phyloP scores from a whole-genome alignment of 1,140 invertebrate species.

The Drosophila sp. region DNA sequence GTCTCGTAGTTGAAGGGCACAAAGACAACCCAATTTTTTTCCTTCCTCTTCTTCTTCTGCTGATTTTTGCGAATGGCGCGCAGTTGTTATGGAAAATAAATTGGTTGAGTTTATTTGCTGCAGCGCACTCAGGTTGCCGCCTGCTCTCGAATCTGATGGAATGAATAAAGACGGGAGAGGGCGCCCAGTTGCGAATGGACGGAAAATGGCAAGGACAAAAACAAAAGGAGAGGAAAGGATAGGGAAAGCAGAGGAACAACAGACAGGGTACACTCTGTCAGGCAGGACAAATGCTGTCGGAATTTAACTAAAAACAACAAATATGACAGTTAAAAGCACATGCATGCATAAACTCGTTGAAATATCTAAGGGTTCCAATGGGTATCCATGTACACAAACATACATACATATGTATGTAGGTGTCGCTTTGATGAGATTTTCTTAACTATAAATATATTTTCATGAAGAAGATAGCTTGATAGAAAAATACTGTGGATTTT shows the following conservation, averaged over 20 bases:
- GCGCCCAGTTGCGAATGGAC: too few relatives aligned
- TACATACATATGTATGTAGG: neutral
- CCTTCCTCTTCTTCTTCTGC: neutral
- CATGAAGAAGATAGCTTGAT: too few relatives aligned
- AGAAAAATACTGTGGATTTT: too few relatives aligned
- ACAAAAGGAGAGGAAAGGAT: neutral
- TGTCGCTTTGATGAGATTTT: neutral
- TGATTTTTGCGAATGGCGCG: constrained; percentile 1
- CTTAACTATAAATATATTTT: too few relatives aligned
- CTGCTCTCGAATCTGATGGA: neutral
- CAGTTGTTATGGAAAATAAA: constrained; percentile 4
- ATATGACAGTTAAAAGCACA: constrained; percentile 1
- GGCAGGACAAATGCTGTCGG: neutral
- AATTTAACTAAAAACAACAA: constrained; percentile 10
- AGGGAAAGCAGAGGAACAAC: neutral
- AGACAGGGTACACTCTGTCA: neutral
- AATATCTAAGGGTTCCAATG: neutral
- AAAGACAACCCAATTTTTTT: constrained; percentile 13
- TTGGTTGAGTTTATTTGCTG: constrained; percentile 11
- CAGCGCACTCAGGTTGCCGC: constrained; percentile 2
- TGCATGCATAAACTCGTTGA: neutral
- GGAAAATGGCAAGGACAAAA: constrained; percentile 1
- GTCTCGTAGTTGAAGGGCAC: constrained; percentile 2
- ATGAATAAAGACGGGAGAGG: neutral
- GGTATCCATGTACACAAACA: neutral